Base-by-base conservation (phyloP, 35 echinoderm and acorn worm genomes). In the Acanthaster planci region DNA sequence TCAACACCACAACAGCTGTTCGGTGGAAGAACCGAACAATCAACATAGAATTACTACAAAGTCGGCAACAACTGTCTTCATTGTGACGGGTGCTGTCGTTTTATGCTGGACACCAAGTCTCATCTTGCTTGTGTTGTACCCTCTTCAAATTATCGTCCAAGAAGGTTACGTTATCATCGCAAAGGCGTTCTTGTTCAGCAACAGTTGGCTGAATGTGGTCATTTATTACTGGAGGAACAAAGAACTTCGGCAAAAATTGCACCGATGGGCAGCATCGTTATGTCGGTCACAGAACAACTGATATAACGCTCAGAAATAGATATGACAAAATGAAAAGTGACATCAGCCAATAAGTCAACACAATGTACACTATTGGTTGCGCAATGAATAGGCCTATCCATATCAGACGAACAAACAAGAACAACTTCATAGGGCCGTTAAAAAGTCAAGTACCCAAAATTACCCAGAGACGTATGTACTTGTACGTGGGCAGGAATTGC, bases 211-310 rank as follows among this genome's bases (percentile, higher is more conserved):
- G 8, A 80, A 80, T 44, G 34, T 80, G 16, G 39, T 80, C 29
- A 80, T 80, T 10, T 80, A 80, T 30, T 80, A 80, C 29, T 80
- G 77, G 77, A 15, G 77, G 23, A 80, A 39, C 2, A 39, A 80
- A 50, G 39, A 80, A 8, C 51, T 80, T 44, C 39, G 29, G 21
- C 39, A 80, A 30, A 47, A 34, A n/a, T 8, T 47, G 1, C 8
- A 14, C 38, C 14, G 42, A 47, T 37, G 39, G 75, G 16, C 39
- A 34, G 39, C 31, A 34, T 77, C 75, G 31, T 30, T 32, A 16
- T 39, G 17, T 77, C 39, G 32, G 17, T 18, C 31, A 77, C 32
- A 37, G 32, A 77, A 77, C 32, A 77, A 32, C 4, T 34, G 35
- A 7, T 23, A 18, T 5, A 4, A 17, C n/a, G n/a, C 32, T 47